phyloP scores from a whole-genome alignment of 2,113 vertebrate species.

The Nothobranchius kuhntae region DNA sequence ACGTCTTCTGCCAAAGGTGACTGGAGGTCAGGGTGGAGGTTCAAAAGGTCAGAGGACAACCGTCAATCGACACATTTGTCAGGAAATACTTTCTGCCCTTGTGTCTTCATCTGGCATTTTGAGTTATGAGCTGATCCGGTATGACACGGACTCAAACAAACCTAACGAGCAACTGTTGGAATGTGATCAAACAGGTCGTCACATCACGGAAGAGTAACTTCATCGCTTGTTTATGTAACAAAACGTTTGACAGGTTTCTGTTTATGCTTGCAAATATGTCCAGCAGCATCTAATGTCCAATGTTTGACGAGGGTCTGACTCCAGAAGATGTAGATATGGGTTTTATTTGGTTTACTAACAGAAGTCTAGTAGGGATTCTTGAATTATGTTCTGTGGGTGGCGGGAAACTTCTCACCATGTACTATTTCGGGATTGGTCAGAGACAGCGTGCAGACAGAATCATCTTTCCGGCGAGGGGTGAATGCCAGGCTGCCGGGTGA shows the following conservation, averaged over 20 bases:
- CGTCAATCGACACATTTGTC: slow-evolving; percentile 57
- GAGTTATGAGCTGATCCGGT: slow-evolving; percentile 46
- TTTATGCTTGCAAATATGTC: too few species aligned
- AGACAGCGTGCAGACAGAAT: slow-evolving; percentile 65
- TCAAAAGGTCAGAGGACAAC: slow-evolving; percentile 49
- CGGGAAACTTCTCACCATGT: slow-evolving; percentile 53
- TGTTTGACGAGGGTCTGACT: too few species aligned
- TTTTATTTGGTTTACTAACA: not conserved
- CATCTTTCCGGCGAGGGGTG: slow-evolving; percentile 69
- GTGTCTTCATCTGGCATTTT: slow-evolving; percentile 68
- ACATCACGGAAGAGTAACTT: too few species aligned
- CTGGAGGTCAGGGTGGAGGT: slow-evolving; percentile 30
- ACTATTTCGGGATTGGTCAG: slow-evolving; percentile 65
- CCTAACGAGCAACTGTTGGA: slow-evolving; percentile 47
- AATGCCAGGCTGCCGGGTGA: slow-evolving; percentile 51
- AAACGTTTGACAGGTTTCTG: slow-evolving; percentile 22
- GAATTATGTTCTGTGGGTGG: slow-evolving; percentile 47
- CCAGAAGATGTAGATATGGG: too few species aligned
- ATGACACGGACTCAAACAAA: slow-evolving; percentile 56
- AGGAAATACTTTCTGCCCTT: slow-evolving; percentile 31
- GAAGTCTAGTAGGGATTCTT: slow-evolving; percentile 26
- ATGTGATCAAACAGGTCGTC: slow-evolving; percentile 28
- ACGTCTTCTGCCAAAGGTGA: slow-evolving; percentile 10
- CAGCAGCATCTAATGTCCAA: too few species aligned
- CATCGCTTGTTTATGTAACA: not conserved